Conservation (phyloP, 2,888 invertebrate genomes). For the Eristalis arbustorum region DNA sequence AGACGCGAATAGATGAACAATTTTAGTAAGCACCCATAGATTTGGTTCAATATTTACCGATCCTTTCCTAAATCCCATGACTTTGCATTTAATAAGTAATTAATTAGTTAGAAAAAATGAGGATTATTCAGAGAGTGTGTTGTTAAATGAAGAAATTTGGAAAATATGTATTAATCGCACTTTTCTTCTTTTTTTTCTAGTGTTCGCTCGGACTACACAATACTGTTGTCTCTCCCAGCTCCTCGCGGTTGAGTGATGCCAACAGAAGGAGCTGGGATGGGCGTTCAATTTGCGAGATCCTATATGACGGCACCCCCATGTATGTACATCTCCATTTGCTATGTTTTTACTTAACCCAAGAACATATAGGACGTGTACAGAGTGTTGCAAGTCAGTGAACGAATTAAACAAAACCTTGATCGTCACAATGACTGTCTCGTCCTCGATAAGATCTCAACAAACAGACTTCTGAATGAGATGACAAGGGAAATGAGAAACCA, state of each 20-base stretch:
- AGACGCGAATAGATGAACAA: neutral
- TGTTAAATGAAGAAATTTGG: neutral
- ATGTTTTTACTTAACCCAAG: slow-evolving; percentile 23
- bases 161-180: neutral
- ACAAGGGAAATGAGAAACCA: neutral
- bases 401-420: slow-evolving; percentile 22
- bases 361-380: neutral
- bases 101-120: neutral
- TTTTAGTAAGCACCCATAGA: neutral
- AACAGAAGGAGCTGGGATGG: neutral
- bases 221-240: neutral
- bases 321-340: neutral
- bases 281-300: neutral
- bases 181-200: too few species aligned
- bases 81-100: neutral
- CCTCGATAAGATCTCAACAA: neutral
- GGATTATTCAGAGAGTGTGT: neutral
- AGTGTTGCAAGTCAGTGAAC: neutral
- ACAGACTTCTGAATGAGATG: too few species aligned
- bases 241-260: neutral
- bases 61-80: neutral
- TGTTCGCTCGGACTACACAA: neutral
- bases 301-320: slow-evolving; percentile 30
- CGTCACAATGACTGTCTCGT: neutral
- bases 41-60: neutral